These are phyloP conservation scores for Agrotis segetum DNA, from an alignment of 2,888 invertebrate species.

Conservation along the genomic window DNA sequence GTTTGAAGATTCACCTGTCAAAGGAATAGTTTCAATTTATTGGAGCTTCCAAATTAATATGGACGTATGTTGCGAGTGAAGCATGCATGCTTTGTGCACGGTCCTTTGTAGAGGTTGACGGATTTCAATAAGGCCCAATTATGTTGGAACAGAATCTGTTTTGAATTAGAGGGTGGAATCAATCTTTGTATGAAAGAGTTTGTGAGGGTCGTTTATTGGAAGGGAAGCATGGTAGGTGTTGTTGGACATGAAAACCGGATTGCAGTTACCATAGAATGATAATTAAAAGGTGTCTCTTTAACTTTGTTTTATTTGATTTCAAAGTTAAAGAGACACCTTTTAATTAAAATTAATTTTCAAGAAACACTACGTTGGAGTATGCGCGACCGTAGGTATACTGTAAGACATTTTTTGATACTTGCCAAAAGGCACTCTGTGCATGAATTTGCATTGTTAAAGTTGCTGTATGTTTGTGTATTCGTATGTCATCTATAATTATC, in stretches of 20 bases:
- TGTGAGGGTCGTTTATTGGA: too few relatives aligned
- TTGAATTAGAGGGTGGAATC: background rate
- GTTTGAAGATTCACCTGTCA: constrained; percentile 16
- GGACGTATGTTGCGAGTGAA: background rate
- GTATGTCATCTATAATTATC: background rate
- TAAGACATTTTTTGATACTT: too few relatives aligned
- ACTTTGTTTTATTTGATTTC: too few relatives aligned
- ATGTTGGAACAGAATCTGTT: background rate
- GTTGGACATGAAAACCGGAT: background rate
- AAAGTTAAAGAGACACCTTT: too few relatives aligned
- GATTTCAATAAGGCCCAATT: background rate
- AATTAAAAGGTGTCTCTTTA: background rate
- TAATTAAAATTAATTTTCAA: too few relatives aligned
- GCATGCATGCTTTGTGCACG: background rate
- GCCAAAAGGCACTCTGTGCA: too few relatives aligned
- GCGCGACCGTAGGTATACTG: too few relatives aligned
- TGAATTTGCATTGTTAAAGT: too few relatives aligned
- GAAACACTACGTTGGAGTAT: too few relatives aligned
- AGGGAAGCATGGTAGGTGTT: background rate
- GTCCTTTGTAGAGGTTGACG: background rate
- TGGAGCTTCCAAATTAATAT: background rate
- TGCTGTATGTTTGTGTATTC: too few relatives aligned
- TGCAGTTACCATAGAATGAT: background rate
- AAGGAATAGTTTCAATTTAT: background rate
- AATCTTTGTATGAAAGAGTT: background rate